phyloP scores from a whole-genome alignment of 2,113 vertebrate genomes.

The Tringa solitaria region DNA sequence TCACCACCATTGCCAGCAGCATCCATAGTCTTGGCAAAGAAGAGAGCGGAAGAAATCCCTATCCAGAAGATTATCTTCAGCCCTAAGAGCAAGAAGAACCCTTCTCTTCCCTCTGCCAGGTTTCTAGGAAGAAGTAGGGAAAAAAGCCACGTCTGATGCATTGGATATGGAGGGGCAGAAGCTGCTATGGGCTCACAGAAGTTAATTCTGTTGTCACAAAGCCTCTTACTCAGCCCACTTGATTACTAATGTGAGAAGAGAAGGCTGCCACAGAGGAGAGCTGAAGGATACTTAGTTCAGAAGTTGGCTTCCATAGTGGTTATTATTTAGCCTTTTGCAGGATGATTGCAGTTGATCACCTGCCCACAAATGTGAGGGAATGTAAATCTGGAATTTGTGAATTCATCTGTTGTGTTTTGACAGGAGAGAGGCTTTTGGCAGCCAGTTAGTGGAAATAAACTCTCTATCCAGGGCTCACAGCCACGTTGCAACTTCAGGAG shows the following conservation, averaged over 20 bases:
- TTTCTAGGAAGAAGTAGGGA: background rate
- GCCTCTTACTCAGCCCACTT: background rate
- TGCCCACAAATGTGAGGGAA: slow-evolving; percentile 16
- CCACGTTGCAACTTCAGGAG: slow-evolving; percentile 16
- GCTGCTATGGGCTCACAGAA: background rate
- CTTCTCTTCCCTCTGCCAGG: background rate
- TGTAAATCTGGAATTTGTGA: slow-evolving; percentile 11
- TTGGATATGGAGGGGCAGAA: background rate
- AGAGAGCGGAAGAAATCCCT: background rate
- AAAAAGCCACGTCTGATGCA: background rate
- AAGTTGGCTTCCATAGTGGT: background rate
- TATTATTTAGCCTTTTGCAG: slow-evolving; percentile 14
- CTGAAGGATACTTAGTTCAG: background rate
- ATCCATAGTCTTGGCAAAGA: background rate
- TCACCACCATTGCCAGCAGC: background rate
- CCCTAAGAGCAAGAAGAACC: background rate
- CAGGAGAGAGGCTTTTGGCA: slow-evolving; percentile 35
- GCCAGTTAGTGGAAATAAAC: slow-evolving; percentile 30
- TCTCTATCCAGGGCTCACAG: slow-evolving; percentile 14
- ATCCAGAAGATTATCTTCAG: background rate
- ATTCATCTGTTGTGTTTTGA: slow-evolving; percentile 40
- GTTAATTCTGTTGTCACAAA: background rate
- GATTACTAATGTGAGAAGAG: background rate
- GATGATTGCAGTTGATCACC: slow-evolving; percentile 26
- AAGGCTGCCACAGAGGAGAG: background rate